These are phyloP conservation scores for Euborellia annulipes DNA, from an alignment of 1,140 invertebrate genomes.

Conservation along the genomic window DNA sequence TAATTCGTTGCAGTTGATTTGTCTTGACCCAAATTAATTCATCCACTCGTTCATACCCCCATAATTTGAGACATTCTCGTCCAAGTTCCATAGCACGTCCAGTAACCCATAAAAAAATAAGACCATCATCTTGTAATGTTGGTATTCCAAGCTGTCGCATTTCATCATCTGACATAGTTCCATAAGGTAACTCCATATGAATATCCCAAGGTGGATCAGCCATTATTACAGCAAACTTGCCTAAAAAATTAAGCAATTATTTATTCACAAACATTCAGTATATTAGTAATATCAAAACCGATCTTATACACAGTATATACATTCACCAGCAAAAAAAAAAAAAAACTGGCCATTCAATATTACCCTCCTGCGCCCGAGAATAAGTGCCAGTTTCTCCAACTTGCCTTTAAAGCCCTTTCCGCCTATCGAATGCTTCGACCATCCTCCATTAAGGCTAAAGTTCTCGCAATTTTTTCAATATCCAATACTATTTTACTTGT, in stretches of 20 bases:
- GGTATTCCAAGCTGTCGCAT: conserved; percentile 89
- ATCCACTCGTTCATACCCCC: conserved; percentile 92
- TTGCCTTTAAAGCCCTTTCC: too few relatives aligned
- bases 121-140: conserved; percentile 83
- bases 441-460: too few relatives aligned
- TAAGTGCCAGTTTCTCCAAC: too few relatives aligned
- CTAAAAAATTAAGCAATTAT: conserved; percentile 27
- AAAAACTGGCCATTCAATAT: too few relatives aligned
- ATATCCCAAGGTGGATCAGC: conserved; percentile 97
- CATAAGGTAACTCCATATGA: conserved; percentile 96
- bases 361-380: too few relatives aligned
- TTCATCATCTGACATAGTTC: conserved; percentile 98
- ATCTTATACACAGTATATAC: too few relatives aligned
- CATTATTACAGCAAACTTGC: conserved; percentile 87
- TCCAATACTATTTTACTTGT: too few relatives aligned
- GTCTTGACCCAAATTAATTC: conserved; percentile 99
- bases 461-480: too few relatives aligned
- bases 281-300: too few relatives aligned
- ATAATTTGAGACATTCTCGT: conserved; percentile 76
- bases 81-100: conserved; percentile 96
- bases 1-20: conserved; percentile 93
- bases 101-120: conserved; percentile 96
- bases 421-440: too few relatives aligned
- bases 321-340: too few relatives aligned
- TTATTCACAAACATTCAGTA: too few relatives aligned